A percentile compares a stretch with the other conserved stretches of the same genome.
Conservation (phyloP, 2,797 vertebrate genomes). For the Triplophysa yarkandensis region DNA sequence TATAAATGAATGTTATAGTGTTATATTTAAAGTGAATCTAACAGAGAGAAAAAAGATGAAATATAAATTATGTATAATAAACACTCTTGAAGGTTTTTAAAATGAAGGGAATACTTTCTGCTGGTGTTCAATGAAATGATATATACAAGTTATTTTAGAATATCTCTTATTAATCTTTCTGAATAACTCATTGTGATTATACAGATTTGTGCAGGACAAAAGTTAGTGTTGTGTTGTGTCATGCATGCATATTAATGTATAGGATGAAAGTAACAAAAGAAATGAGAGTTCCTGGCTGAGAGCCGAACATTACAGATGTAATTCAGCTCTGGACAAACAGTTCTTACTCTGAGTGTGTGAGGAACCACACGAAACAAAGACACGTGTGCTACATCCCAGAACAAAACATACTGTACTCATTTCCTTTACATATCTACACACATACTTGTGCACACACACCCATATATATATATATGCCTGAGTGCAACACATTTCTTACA, state of each 20-base stretch:
- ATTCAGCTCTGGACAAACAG: constrained; percentile 54
- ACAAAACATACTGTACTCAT: constrained; percentile 57
- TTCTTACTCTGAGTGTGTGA: constrained; percentile 58
- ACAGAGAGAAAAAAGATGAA: no score
- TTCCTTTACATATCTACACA: constrained; percentile 15
- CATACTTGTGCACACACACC: no score
- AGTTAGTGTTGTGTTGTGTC: not conserved
- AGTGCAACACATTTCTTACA: not conserved
- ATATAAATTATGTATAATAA: no score
- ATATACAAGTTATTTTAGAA: not conserved
- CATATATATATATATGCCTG: no score
- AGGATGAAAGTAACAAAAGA: constrained; percentile 25
- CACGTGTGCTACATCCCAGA: constrained; percentile 51
- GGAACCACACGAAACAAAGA: constrained; percentile 50
- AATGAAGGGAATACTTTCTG: no score
- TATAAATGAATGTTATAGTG: no score
- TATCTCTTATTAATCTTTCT: not conserved
- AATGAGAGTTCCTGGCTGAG: constrained; percentile 51
- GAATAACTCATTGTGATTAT: not conserved
- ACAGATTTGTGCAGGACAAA: no score
- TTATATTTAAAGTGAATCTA: no score
- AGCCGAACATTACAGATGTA: constrained; percentile 59
- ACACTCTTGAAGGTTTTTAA: no score
- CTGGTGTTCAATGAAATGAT: not conserved
- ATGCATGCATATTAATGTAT: constrained; percentile 6